A percentile compares a stretch with the other conserved stretches of the same genome.
Conservation (phyloP, 2,797 vertebrate species). For the Moxostoma hubbsi region DNA sequence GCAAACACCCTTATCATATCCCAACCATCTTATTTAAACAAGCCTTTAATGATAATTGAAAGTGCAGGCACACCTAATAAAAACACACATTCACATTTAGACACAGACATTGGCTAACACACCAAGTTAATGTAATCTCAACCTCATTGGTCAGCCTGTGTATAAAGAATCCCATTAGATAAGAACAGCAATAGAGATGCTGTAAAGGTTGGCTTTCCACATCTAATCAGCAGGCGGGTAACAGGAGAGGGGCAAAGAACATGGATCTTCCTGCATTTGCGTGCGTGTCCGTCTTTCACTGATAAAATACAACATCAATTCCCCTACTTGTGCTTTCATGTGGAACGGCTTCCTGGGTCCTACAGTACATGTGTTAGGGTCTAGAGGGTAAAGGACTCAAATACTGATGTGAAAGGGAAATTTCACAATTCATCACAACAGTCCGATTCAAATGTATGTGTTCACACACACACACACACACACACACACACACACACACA, state of each 20-base stretch:
- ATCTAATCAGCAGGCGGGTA: constrained; percentile 67
- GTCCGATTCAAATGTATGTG: neutral
- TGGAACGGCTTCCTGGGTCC: constrained; percentile 29
- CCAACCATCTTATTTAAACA: constrained; percentile 49
- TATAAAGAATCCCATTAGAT: constrained; percentile 61
- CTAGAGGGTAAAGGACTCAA: constrained; percentile 8
- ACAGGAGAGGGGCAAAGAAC: constrained; percentile 58
- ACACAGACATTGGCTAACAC: constrained; percentile 3
- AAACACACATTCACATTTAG: constrained; percentile 5
- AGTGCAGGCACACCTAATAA: constrained; percentile 17
- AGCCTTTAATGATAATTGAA: constrained; percentile 41
- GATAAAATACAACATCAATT: constrained; percentile 41
- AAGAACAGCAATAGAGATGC: constrained; percentile 54
- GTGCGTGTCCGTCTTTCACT: constrained; percentile 33
- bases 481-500: no score
- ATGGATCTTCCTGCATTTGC: constrained; percentile 12
- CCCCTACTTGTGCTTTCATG: constrained; percentile 28
- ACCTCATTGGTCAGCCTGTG: constrained; percentile 44
- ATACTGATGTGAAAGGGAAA: constrained; percentile 24
- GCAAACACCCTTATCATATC: constrained; percentile 43
- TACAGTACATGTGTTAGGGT: constrained; percentile 8
- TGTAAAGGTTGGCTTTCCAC: constrained; percentile 54
- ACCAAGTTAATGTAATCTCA: constrained; percentile 50
- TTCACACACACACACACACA: no score
- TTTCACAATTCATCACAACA: constrained; percentile 16